Base-by-base conservation (phyloP, 2,797 vertebrate genomes). In the Typhlichthys eigenmanni region DNA sequence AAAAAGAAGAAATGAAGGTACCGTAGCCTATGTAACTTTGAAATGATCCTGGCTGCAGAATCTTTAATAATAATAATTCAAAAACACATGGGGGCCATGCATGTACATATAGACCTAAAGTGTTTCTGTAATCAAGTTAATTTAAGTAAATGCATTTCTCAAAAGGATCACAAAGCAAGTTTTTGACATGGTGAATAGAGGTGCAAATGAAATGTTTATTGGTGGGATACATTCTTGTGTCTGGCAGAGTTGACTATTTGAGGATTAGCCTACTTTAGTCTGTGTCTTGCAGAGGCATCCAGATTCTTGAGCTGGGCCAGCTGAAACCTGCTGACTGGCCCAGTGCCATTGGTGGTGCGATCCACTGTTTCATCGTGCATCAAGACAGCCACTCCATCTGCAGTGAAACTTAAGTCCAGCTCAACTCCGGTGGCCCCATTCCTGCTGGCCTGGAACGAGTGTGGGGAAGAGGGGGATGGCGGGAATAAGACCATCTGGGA, bases 361-460 rank as follows among this genome's bases (percentile, higher is more conserved):
- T 98, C 95, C 0, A 98, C 93, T 0, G 95, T 96, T 14, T 92
- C 93, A n/a, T 98, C 96, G 0, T 97, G 95, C 95, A 98, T 97
- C 57, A 98, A 86, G 45, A 98, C 84, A 9, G 96, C 90, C 54
- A 96, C 78, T 0, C 95, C 94, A 0, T 98, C 96, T 0, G 92
- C 91, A 0, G 95, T 95, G 69, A 97, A 97, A 67, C 95, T 94
- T 74, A 98, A 59, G 79, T 98, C 96, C 87, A 98, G 58, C 83
- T 96, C 95, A 71, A 98, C 96, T 45, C 93, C 95, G 0, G 85
- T 88, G 9, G 96, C 96, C 66, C 95, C 93, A 14, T 97, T 96
- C 74, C 92, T 85, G 78, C 95, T 93, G 83, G 96, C 95, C 96
- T 97, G 85, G 92, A 93, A 93, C 89, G 45, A 38, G 47, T 11